Evolutionary conservation across 2,888 invertebrate genomes (phyloP), one percentile per base, ranked within the genome.

Genomic region (Pterostichus madidus): DNA sequence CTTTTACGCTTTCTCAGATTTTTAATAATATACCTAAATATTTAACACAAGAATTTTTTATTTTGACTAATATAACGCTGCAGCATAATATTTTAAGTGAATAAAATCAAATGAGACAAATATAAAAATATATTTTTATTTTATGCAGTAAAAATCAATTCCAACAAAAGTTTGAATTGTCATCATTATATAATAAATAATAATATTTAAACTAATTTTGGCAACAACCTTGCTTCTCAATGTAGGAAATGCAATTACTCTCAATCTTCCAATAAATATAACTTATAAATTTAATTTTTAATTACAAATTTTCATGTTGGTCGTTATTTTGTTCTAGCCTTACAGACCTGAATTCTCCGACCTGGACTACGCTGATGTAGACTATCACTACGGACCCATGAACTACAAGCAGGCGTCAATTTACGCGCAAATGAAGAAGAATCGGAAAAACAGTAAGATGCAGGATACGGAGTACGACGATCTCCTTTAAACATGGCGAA

Each of bases 361-460:
- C 90, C 92, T 97, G 90, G 96, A 96, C 88, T 97, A 97, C 90
- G 97, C 97, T 84, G 97, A 97, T 90, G 95, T 96, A 87, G 97
- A 97, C 90, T 94, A 96, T 90, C 94, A 95, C 88, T 97, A 97
- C 90, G 97, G 97, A 86, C 97, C 97, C 71, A 97, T 97, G 89
- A 96, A 97, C 91, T 97, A 97, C 91, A 97, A 97, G 89, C 95
- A 95, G 84, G 97, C 97, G 83, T 97, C 96, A 49, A 93, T 96
- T 87, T 94, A 95, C 90, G 95, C 95, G 84, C 93, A 94, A 86
- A 93, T 94, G 91, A 94, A 94, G 89, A 93, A 94, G 88, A 91
- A 93, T 8, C 92, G 92, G 86, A 87, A 88, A 85, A 88, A 87
- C 85, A 88, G 88, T 76, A 86, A 86, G 83, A 86, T 86, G 84